Base-by-base conservation (phyloP, 2,888 invertebrate genomes). In the Hermaeophaga mercurialis region DNA sequence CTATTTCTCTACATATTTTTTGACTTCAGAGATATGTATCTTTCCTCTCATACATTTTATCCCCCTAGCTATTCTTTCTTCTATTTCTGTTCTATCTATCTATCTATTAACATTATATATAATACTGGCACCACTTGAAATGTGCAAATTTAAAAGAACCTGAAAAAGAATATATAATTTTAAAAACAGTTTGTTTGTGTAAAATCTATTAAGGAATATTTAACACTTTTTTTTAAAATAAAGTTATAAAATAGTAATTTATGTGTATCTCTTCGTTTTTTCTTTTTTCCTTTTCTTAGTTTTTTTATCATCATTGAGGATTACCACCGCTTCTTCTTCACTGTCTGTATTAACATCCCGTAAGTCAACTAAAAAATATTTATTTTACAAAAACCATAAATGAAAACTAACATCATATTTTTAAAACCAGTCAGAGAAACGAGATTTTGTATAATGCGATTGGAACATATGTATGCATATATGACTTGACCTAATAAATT, bases 41-140 rank as follows among this genome's bases (percentile, higher is more conserved):
- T n/a, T n/a, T n/a, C n/a, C n/a, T n/a, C n/a, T n/a, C n/a, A n/a
- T n/a, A n/a, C n/a, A n/a, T n/a, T n/a, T n/a, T n/a, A n/a, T n/a
- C n/a, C n/a, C n/a, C n/a, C n/a, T n/a, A n/a, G n/a, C n/a, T n/a
- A n/a, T n/a, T n/a, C n/a, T n/a, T n/a, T n/a, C n/a, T n/a, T n/a
- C n/a, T n/a, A n/a, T n/a, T n/a, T n/a, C n/a, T n/a, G n/a, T n/a
- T n/a, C n/a, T n/a, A n/a, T n/a, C n/a, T n/a, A n/a, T n/a, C n/a
- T n/a, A n/a, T n/a, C n/a, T n/a, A n/a, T n/a, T n/a, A n/a, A n/a
- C n/a, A n/a, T n/a, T n/a, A n/a, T n/a, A n/a, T n/a, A n/a, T 66
- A 87, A 84, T 73, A 85, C 83, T 64, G 87, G 88, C 74, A 74
- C 82, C 36, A 80, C 80, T 70, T 83, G 79, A 39, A 22, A 19